Base-by-base conservation (phyloP, 2,113 vertebrate genomes). In the Sciurus niger region DNA sequence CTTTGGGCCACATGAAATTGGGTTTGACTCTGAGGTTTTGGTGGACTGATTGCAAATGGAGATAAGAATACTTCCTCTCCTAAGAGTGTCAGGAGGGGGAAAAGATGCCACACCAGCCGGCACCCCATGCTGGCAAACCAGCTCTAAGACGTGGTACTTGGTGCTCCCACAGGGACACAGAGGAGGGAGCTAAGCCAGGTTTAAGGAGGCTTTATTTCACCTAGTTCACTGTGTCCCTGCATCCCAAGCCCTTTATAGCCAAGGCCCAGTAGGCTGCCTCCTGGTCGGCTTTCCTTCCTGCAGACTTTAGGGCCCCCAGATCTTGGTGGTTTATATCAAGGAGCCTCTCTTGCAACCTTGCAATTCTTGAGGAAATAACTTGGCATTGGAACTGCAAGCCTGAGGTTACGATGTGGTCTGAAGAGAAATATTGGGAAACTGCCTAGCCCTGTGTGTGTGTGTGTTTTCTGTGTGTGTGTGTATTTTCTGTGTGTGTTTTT, bases 281-380 rank as follows among this genome's bases (percentile, higher is more conserved):
- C 24, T 48, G 32, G 12, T 22, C 14, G 24, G 9, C 40, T 34
- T 80, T 51, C 48, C 37, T 22, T 72, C 55, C 65, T 68, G 1
- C 40, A 37, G 30, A 68, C 60, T 22, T 65, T 30, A 43, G 53
- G 16, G 16, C n/a, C 40, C 68, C 13, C 10, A 32, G 24, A 37
- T 63, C 73, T 76, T 85, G 46, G 53, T 14, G 51, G 11, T 37
- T 93, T 46, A 1, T 20, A 84, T n/a, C 48, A 90, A 70, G 48
- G 51, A 73, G 93, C 40, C 53, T 37, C 22, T 67, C 89, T 73
- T 82, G 68, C 28, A 86, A 14, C 60, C 58, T 90, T 83, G 78
- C 22, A 79, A 40, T 93, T 94, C 80, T 95, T 84, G 37, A 46
- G 65, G 53, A 93, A 96, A 73, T 79, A 92, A 89, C 65, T 83